Percentiles rank a stretch among this genome's conserved stretches.
Conservation (phyloP, 2,797 vertebrate genomes). For the Tragelaphus oryx region DNA sequence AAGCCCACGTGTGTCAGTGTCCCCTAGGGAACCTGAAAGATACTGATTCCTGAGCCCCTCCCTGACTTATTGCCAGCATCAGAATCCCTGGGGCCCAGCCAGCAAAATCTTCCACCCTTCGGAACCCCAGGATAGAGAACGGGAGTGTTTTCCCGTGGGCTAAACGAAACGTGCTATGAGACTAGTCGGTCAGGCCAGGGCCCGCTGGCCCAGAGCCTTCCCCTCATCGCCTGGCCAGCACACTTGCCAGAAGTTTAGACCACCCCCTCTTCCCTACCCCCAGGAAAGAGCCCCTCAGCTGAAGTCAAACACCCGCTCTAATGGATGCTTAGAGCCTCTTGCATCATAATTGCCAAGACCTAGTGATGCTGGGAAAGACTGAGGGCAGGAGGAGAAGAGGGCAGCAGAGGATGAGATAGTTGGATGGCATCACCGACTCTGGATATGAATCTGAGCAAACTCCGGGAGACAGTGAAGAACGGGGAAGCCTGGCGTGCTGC, state of each 20-base stretch:
- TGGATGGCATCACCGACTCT: neutral
- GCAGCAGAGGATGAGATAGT: neutral
- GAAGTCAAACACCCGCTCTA: neutral
- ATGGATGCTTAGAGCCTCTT: neutral
- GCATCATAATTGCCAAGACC: neutral
- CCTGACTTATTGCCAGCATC: rapidly evolving
- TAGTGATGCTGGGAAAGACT: neutral
- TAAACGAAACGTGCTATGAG: neutral
- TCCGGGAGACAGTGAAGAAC: neutral
- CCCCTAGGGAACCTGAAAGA: neutral
- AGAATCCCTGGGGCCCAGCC: neutral
- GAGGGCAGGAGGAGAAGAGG: neutral
- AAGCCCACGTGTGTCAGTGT: neutral
- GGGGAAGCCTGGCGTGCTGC: neutral
- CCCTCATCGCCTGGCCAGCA: neutral
- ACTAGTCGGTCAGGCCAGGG: neutral
- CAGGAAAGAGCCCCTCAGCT: neutral
- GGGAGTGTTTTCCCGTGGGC: neutral
- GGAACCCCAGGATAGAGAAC: neutral
- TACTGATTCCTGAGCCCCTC: neutral
- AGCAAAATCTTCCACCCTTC: neutral
- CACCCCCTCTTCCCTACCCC: neutral
- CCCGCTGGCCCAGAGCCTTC: neutral
- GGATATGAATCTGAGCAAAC: neutral
- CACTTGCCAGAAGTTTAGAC: neutral